phyloP scores from a whole-genome alignment of 2,113 vertebrate species.

The Nycticryphes semicollaris region DNA sequence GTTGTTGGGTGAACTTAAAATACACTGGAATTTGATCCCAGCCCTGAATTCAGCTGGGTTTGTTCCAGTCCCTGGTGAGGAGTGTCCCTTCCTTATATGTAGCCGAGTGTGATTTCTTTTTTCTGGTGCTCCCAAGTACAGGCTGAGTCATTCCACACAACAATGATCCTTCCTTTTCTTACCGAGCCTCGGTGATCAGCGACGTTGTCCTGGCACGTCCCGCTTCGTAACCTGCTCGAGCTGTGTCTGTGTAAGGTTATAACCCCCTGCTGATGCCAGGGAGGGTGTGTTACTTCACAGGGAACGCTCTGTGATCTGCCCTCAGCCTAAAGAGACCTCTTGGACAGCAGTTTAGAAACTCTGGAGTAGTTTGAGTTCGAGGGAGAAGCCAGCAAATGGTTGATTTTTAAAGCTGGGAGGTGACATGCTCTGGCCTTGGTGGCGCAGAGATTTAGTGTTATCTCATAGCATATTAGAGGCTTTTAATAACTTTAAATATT shows the following conservation, averaged over 20 bases:
- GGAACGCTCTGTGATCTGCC: neutral
- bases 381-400: no score
- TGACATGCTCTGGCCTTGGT: neutral
- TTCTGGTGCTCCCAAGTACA: neutral
- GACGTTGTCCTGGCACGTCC: neutral
- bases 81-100: neutral
- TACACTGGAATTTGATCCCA: neutral
- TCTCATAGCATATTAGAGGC: neutral
- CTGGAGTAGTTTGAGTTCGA: neutral
- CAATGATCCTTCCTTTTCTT: neutral
- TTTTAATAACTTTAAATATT: neutral
- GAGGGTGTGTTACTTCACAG: neutral
- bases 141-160: neutral
- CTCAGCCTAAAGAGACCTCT: accelerated
- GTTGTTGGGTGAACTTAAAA: accelerated
- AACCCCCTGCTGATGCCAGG: accelerated
- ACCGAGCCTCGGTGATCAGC: neutral
- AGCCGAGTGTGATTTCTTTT: neutral
- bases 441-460: neutral
- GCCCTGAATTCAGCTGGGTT: neutral
- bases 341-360: neutral
- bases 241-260: neutral
- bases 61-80: neutral
- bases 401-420: neutral
- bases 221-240: neutral